phyloP scores from a whole-genome alignment of 2,888 invertebrate species.

The Thymelicus acteon region DNA sequence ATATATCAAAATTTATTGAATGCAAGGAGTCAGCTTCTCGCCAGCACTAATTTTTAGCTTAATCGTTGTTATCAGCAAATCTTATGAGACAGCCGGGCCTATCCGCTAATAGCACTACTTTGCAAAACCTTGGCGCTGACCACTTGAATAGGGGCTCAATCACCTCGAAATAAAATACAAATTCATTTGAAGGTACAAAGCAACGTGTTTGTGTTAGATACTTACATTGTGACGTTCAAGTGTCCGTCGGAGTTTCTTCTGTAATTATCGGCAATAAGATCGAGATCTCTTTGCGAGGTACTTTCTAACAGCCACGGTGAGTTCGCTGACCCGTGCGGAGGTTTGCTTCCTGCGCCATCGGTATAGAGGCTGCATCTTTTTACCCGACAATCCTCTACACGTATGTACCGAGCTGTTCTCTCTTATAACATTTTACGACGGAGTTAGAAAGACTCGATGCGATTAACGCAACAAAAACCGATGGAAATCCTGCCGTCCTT shows the following conservation, averaged over 20 bases:
- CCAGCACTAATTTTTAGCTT: conserved; percentile 50
- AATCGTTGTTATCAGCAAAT: conserved; percentile 63
- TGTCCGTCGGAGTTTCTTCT: conserved; percentile 32
- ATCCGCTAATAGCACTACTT: conserved; percentile 64
- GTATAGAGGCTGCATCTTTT: conserved; percentile 53
- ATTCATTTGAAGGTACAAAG: conserved; percentile 42
- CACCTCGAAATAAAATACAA: conserved; percentile 40
- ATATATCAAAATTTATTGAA: conserved; percentile 37
- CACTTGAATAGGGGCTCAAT: conserved; percentile 38
- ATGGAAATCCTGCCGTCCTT: conserved; percentile 41
- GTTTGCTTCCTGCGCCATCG: conserved; percentile 63
- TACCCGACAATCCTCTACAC: conserved; percentile 45
- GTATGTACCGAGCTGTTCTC: conserved; percentile 45
- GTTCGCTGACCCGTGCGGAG: conserved; percentile 68
- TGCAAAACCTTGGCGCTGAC: conserved; percentile 50
- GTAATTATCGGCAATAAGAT: conserved; percentile 21
- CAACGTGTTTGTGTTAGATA: conserved; percentile 73
- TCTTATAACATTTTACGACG: conserved; percentile 51
- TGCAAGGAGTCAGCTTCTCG: conserved; percentile 38
- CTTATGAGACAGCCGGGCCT: conserved; percentile 63
- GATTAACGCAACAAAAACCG: conserved; percentile 46
- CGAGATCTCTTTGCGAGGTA: conserved; percentile 42
- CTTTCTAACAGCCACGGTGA: conserved; percentile 59
- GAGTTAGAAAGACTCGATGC: conserved; percentile 45
- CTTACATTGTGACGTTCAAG: conserved; percentile 50